Evolutionary conservation across 2,797 vertebrate species (phyloP), one percentile per base, ranked within the genome.

Genomic region (Merluccius polli): DNA sequence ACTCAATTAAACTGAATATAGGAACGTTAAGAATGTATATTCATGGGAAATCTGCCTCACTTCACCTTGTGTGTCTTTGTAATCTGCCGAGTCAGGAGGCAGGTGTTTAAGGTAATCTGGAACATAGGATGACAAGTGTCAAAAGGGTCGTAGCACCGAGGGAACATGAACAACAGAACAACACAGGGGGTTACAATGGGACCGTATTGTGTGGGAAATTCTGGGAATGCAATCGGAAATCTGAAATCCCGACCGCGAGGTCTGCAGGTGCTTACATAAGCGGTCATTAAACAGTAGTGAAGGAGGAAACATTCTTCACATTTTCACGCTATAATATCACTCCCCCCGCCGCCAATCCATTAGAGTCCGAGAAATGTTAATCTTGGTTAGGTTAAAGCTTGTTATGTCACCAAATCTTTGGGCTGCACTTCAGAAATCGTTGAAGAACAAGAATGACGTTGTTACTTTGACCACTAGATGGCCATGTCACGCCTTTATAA

Each of bases 101-200:
- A 98, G 93, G 87, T 98, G 97, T 87, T 98, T 97, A 70, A 99
- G 92, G 91, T 99, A 99, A 88, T 97, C 98, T 99, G 91, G 78
- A 88, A 84, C 52, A 29, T 63, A 52, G 11, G 71, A 35, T 81
- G 36, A 65, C 70, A 11, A 29, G 11, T 5, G 21, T 31, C 44
- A 80, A 31, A 1, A 69, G 13, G 36, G 18, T 9, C 52, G n/a
- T 11, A 27, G 75, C 72, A 79, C 68, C 71, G 6, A 18, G 24
- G 18, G 38, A 31, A 8, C 16, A 67, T 36, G 71, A 72, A 27
- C 24, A 27, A 69, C 11, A 3, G 12, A 67, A 15, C 52, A 44
- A 35, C 44, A 71, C 59, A 71, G 13, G 12, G 11, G 59, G 27
- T 77, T 73, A 79, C 35, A 81, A 77, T 77, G 12, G 27, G 24